Conservation (phyloP, 1,140 invertebrate genomes). For the Eulimnadia texana region DNA sequence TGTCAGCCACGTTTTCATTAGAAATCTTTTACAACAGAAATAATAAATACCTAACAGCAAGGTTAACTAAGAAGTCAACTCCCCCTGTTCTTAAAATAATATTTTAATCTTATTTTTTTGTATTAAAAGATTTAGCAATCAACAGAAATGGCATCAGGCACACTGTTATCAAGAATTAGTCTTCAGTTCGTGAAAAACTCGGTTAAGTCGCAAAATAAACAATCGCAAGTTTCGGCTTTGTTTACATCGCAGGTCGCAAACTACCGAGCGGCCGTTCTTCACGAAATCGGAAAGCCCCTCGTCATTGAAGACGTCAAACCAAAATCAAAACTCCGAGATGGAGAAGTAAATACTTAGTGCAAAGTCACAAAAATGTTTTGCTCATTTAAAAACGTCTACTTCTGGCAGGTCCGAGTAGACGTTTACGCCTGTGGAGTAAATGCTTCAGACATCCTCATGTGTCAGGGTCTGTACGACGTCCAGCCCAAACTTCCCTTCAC, state of each 20-base stretch:
- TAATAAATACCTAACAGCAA: too few species aligned
- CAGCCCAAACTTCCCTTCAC: constrained; percentile 34
- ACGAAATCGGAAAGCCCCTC: constrained; percentile 31
- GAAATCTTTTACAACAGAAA: too few species aligned
- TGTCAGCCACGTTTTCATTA: too few species aligned
- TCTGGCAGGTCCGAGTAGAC: constrained; percentile 37
- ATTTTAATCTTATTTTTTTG: too few species aligned
- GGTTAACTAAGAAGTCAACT: too few species aligned
- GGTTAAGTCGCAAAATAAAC: not conserved
- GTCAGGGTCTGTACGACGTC: constrained; percentile 33
- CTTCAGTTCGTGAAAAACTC: too few species aligned
- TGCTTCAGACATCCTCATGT: constrained; percentile 37
- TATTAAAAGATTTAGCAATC: too few species aligned
- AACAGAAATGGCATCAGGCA: too few species aligned
- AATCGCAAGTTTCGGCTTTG: not conserved
- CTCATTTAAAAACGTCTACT: constrained; percentile 1
- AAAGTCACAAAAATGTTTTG: not conserved
- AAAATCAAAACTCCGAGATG: constrained; percentile 23
- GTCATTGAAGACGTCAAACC: constrained; percentile 29
- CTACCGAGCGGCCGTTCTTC: constrained; percentile 32
- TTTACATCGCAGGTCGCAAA: not conserved
- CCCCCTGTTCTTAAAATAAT: too few species aligned
- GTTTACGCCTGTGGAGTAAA: constrained; percentile 43
- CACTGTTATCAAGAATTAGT: too few species aligned
- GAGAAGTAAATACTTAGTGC: constrained; percentile 26